A percentile compares a stretch with the other conserved stretches of the same genome.
Conservation (phyloP, 2,113 vertebrate genomes). For the Genyomyrus donnyi region DNA sequence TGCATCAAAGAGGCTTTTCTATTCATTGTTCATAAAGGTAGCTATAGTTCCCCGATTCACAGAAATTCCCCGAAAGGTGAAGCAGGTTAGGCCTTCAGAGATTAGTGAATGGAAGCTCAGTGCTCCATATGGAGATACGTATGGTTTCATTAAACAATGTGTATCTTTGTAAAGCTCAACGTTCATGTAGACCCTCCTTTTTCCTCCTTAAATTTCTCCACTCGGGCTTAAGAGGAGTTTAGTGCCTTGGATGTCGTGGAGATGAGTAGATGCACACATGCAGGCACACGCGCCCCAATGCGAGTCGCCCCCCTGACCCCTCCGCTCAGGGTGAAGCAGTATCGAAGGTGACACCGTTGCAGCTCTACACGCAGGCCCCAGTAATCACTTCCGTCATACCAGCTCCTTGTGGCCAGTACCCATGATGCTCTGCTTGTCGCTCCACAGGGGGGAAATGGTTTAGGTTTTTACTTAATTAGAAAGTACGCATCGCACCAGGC, state of each 20-base stretch:
- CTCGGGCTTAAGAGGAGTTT: not conserved
- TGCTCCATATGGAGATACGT: not conserved
- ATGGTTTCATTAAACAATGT: not conserved
- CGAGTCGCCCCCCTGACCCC: not conserved
- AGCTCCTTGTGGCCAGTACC: not conserved
- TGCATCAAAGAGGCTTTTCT: not conserved
- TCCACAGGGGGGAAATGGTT: conserved; percentile 29
- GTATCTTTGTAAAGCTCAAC: not conserved
- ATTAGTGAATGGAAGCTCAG: not conserved
- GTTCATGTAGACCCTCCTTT: not conserved
- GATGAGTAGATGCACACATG: not conserved
- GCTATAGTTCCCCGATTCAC: not conserved
- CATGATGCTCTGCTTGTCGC: not conserved
- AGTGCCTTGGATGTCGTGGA: not conserved
- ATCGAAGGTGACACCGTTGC: not conserved
- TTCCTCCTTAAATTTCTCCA: not conserved
- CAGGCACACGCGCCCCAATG: not conserved
- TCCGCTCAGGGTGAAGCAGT: not conserved
- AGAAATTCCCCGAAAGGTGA: not conserved
- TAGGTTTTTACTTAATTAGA: conserved; percentile 54
- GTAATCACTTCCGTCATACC: not conserved
- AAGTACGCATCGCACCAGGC: conserved; percentile 51
- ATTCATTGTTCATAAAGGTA: not conserved
- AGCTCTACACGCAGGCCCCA: not conserved
- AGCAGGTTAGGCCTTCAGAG: not conserved